Base-by-base conservation (phyloP, 37 sponge, comb jelly and placozoan species). In the Crambe crambe region DNA sequence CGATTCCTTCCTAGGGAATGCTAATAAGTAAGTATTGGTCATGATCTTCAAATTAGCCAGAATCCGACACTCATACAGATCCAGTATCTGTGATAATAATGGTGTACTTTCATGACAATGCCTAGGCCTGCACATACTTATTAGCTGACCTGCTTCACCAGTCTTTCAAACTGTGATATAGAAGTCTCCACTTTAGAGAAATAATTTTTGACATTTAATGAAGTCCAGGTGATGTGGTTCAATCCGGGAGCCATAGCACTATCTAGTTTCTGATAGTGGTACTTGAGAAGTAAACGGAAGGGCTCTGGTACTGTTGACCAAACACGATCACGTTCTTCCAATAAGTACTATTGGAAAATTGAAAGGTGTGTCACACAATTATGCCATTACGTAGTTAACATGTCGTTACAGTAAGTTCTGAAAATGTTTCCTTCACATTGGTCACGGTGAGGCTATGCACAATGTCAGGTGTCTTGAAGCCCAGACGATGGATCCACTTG, bases 191-290 rank as follows among this genome's bases (percentile, higher is more conserved):
- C 86, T 25, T 47, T 74, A 23, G 20, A 29, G 34, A 97, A 59
- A 69, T 85, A 97, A 26, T 29, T 58, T 10, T 91, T 77, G 0
- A 98, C 43, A 68, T 93, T 96, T 26, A 98, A 78, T 32, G 94
- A 93, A 8, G 92, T 73, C 99, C 99, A 98, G 47, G 94, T 98
- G 36, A 98, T 56, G 37, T 86, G 83, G n/a, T 77, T 78, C 42
- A 96, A 70, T 0, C 99, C 99, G 30, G 91, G 66, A 26, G 76
- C 72, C 40, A 98, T 47, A 36, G 82, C 81, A 17, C 65, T 68
- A 31, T 98, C 98, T 3, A 98, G 75, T 80, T 92, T 92, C 34
- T 73, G 56, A 1, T 35, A 21, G 44, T 93, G 86, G 27, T 65
- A 79, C 42, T 72, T 63, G 42, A 93, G 73, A 23, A 89, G 36